phyloP scores from a whole-genome alignment of 2,113 vertebrate species.

The Gila orcuttii region DNA sequence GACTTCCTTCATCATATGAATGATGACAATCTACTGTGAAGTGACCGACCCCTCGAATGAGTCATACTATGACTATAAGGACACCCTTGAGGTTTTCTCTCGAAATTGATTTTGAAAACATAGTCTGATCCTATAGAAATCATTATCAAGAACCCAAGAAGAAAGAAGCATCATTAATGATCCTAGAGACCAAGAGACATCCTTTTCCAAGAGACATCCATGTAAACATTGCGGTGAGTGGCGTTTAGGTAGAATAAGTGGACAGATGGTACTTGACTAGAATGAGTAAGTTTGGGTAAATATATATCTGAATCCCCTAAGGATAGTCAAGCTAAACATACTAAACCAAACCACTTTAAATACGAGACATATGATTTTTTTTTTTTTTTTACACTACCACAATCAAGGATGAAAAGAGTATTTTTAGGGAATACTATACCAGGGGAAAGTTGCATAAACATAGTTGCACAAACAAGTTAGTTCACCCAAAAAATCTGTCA shows the following conservation, averaged over 20 bases:
- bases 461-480: too few relatives aligned
- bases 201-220: not conserved
- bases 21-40: slow-evolving; percentile 26
- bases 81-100: slow-evolving; percentile 3
- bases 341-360: slow-evolving; percentile 30
- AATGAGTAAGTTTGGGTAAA: slow-evolving; percentile 22
- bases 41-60: slow-evolving; percentile 13
- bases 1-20: slow-evolving; percentile 45
- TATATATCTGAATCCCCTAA: slow-evolving; percentile 5
- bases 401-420: not conserved
- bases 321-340: not conserved
- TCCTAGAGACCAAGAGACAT: not conserved
- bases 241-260: slow-evolving; percentile 16
- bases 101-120: not conserved
- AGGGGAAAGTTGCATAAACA: not conserved
- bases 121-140: slow-evolving; percentile 24
- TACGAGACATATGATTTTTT: slow-evolving; percentile 18
- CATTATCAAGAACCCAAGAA: slow-evolving; percentile 2
- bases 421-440: slow-evolving; percentile 3
- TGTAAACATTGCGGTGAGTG: not conserved
- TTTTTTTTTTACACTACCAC: not conserved
- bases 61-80: slow-evolving; percentile 37
- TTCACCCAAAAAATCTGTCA: too few relatives aligned
- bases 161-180: slow-evolving; percentile 1
- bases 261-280: not conserved